These are phyloP conservation scores for Petrocephalus microphthalmus DNA, from an alignment of 2,113 vertebrate species.

Conservation along the genomic window DNA sequence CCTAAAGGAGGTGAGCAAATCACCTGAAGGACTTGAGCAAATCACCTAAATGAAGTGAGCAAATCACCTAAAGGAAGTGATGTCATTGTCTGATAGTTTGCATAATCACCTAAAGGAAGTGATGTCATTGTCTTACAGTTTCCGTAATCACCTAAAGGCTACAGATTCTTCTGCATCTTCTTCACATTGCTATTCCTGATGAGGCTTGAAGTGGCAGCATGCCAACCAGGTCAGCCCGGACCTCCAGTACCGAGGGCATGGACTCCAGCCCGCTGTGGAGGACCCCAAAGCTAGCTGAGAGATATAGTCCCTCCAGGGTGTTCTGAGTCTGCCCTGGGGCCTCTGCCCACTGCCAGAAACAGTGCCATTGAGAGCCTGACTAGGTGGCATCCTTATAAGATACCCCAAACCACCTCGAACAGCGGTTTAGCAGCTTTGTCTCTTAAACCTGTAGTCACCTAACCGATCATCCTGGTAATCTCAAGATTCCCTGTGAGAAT, in stretches of 20 bases:
- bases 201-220: not conserved
- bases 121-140: not conserved
- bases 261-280: not conserved
- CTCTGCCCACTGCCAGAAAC: not conserved
- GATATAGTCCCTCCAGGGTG: not conserved
- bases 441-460: too few species aligned
- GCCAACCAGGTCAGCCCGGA: not conserved
- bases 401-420: not conserved
- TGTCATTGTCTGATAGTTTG: not conserved
- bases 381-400: not conserved
- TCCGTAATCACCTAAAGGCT: not conserved
- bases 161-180: not conserved
- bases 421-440: not conserved
- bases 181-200: not conserved
- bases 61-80: not conserved
- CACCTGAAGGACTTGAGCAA: not conserved
- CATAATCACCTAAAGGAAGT: not conserved
- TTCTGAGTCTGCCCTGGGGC: not conserved
- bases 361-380: not conserved
- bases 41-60: not conserved
- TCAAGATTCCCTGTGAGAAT: too few species aligned
- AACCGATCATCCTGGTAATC: too few species aligned
- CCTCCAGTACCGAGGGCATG: not conserved
- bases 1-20: not conserved
- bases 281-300: not conserved